phyloP scores from a whole-genome alignment of 2,888 invertebrate genomes.

The Ennomos erosarius region DNA sequence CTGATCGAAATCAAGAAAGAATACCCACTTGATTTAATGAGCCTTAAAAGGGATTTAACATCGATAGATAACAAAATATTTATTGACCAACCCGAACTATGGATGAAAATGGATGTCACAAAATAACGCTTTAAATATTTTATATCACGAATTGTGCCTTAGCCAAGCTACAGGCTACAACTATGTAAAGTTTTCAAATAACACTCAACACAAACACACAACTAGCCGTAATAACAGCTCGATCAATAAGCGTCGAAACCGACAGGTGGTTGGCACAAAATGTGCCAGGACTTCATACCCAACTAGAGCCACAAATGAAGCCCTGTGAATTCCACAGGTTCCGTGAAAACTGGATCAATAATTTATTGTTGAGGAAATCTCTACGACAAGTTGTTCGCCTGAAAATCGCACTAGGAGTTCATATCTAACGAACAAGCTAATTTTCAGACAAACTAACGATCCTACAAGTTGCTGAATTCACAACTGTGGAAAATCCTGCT shows the following conservation, averaged over 20 bases:
- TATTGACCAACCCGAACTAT: conserved; percentile 7
- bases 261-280: conserved; percentile 5
- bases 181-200: too few species aligned
- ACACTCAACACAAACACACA: too few species aligned
- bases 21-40: conserved; percentile 46
- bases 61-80: conserved; percentile 27
- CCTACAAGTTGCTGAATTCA: too few species aligned
- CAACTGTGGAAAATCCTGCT: not conserved
- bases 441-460: not conserved
- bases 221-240: too few species aligned
- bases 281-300: conserved; percentile 8
- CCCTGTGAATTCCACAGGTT: conserved; percentile 8
- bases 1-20: conserved; percentile 39
- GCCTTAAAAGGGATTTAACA: conserved; percentile 45
- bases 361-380: not conserved
- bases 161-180: too few species aligned
- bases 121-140: not conserved
- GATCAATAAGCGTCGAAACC: not conserved
- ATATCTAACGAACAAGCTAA: not conserved
- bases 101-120: conserved; percentile 6
- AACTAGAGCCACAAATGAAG: not conserved
- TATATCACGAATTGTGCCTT: too few species aligned
- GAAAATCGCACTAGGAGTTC: not conserved
- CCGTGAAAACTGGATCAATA: not conserved
- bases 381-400: conserved; percentile 1